Base-by-base conservation (phyloP, 2,888 invertebrate genomes). In the Pinctada fucata region DNA sequence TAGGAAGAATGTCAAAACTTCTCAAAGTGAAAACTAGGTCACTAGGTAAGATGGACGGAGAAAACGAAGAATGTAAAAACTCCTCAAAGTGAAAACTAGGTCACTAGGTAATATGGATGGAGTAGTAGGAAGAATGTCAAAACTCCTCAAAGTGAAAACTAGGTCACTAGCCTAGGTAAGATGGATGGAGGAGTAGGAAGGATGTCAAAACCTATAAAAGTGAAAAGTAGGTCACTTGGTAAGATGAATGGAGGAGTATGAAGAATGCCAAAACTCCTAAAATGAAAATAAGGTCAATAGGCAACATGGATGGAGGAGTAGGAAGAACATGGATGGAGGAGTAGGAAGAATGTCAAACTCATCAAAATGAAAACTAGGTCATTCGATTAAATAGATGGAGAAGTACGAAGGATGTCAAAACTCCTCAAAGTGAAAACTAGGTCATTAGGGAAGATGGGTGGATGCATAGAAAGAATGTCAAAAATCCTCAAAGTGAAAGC, bases 151-250 rank as follows among this genome's bases (percentile, higher is more conserved):
- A 31, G 31, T 31, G 31, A 31, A 31, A 31, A 31, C 31, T 31
- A 31, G 31, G 31, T 31, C 31, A 31, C 31, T 31, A 31, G 31
- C 31, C 31, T 31, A 31, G 31, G 31, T 31, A 31, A 31, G 31
- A 31, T 31, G 3, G 76, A 77, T 67, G 49, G 31, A 31, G n/a
- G 50, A n/a, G 52, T 51, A 3, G 71, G 71, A 2, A 52, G 63
- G 10, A 65, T 77, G 2, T 76, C 80, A 4, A 49, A 66, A 4
- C 51, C 64, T 2, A 50, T 72, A 0, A 66, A 66, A 10, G 52
- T 51, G 31, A 77, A 66, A 66, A 72, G 72, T 8, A 66, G 52
- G 6, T 67, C 72, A n/a, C 52, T 72, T 50, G 77, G 77, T 77
- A 66, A n/a, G 31, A 31, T 31, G 31, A 31, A 31, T 31, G 31